Conservation (phyloP, 2,113 vertebrate genomes). For the Silurus asotus region DNA sequence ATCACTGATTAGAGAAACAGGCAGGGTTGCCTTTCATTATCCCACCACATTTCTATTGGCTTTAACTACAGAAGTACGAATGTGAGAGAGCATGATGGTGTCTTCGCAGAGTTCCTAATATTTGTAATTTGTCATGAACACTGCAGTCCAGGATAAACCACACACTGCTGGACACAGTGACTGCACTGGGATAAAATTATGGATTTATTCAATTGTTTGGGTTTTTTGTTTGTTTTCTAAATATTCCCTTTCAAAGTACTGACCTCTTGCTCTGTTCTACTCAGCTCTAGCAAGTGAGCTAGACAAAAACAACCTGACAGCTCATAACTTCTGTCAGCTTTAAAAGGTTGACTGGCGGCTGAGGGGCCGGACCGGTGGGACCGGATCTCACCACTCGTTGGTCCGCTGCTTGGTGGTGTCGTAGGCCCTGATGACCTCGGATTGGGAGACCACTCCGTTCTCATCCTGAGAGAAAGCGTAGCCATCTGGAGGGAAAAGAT, state of each 20-base stretch:
- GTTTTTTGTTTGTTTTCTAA: slow-evolving; percentile 40
- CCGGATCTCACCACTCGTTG: slow-evolving; percentile 84
- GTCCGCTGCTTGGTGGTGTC: slow-evolving; percentile 96
- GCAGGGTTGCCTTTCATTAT: slow-evolving; percentile 28
- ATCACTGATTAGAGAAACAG: slow-evolving; percentile 38
- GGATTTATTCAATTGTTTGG: slow-evolving; percentile 53
- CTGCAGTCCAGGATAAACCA: slow-evolving; percentile 70
- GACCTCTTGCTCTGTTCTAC: slow-evolving; percentile 24
- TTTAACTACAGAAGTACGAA: slow-evolving; percentile 49
- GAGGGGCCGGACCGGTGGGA: slow-evolving; percentile 44
- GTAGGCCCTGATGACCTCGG: slow-evolving; percentile 95
- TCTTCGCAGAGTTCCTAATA: slow-evolving; percentile 45
- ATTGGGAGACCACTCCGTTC: slow-evolving; percentile 97
- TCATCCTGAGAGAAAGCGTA: slow-evolving; percentile 99
- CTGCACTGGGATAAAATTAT: slow-evolving; percentile 52
- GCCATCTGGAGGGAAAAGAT: slow-evolving; percentile 76
- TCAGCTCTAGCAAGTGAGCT: slow-evolving; percentile 39
- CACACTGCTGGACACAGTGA: slow-evolving; percentile 72
- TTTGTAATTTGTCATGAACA: slow-evolving; percentile 72
- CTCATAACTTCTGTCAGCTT: slow-evolving; percentile 47
- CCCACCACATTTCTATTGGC: slow-evolving; percentile 26
- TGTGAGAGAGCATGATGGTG: slow-evolving; percentile 29
- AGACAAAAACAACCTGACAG: slow-evolving; percentile 51
- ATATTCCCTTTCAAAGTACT: slow-evolving; percentile 45
- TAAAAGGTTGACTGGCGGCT: slow-evolving; percentile 49